These are phyloP conservation scores for Patella pellucida DNA, from an alignment of 2,888 invertebrate species.

Conservation along the genomic window DNA sequence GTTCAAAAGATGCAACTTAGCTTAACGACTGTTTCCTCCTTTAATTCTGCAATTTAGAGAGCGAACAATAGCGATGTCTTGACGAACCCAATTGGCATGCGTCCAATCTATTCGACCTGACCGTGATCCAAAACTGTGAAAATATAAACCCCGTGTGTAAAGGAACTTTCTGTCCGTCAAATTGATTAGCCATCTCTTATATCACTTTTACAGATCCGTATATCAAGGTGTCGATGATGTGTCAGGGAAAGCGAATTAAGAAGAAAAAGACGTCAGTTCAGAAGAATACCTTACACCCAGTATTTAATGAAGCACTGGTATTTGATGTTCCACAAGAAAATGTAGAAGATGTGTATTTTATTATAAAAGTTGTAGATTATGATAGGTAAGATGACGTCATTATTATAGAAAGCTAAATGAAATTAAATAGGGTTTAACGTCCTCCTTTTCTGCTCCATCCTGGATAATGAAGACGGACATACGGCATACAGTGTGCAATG, in stretches of 20 bases:
- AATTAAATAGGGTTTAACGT: no score
- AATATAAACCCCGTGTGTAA: neutral
- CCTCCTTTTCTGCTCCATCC: neutral
- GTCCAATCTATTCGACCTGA: neutral
- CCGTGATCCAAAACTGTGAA: neutral
- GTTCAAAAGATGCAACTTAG: no score
- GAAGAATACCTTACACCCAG: conserved; percentile 87
- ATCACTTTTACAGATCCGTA: conserved; percentile 82
- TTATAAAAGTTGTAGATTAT: conserved; percentile 90
- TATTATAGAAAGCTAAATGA: no score
- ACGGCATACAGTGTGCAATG: no score
- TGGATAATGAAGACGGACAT: neutral
- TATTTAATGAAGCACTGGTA: conserved; percentile 93
- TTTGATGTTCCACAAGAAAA: conserved; percentile 90
- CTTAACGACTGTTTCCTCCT: no score
- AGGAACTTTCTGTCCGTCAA: no score
- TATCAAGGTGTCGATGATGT: conserved; percentile 90
- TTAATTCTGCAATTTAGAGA: no score
- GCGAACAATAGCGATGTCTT: no score
- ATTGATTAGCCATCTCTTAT: neutral
- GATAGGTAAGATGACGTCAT: conserved; percentile 78
- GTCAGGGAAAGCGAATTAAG: conserved; percentile 89
- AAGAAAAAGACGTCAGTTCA: conserved; percentile 94
- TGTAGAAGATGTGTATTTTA: conserved; percentile 82
- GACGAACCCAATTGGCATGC: neutral